These are phyloP conservation scores for Hypolimnas misippus DNA, from an alignment of 2,888 invertebrate genomes.

Conservation along the genomic window DNA sequence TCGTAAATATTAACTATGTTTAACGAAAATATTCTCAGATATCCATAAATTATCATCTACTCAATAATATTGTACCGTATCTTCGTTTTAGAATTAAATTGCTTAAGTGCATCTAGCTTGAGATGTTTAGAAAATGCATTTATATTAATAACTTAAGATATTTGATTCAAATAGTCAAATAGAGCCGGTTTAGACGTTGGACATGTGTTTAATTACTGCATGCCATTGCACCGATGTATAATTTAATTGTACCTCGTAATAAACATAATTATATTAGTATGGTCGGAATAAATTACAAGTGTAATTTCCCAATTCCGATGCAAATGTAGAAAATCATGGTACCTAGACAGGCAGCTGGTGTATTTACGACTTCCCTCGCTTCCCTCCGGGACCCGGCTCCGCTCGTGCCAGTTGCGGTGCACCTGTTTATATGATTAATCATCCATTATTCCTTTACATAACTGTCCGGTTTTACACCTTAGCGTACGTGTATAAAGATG, in stretches of 20 bases:
- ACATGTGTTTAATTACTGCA: conserved; percentile 9
- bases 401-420: conserved; percentile 60
- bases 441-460: conserved; percentile 68
- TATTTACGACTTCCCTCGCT: conserved; percentile 77
- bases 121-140: neutral
- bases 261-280: conserved; percentile 1
- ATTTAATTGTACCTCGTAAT: conserved; percentile 7
- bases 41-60: neutral
- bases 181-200: neutral
- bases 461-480: conserved; percentile 55
- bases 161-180: neutral
- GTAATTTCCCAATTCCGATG: conserved; percentile 49
- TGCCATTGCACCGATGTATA: neutral
- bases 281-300: conserved; percentile 22
- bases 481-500: conserved; percentile 20
- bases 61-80: neutral
- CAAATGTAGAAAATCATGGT: conserved; percentile 63
- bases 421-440: conserved; percentile 76
- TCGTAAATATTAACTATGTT: conserved; percentile 16
- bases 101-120: neutral
- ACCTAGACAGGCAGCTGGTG: conserved; percentile 61
- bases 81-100: neutral
- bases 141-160: neutral
- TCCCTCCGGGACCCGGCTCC: conserved; percentile 57
- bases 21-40: neutral